A percentile compares a stretch with the other conserved stretches of the same genome.
phyloP scores from a whole-genome alignment of 2,888 invertebrate genomes.

The Nymphalis urticae region DNA sequence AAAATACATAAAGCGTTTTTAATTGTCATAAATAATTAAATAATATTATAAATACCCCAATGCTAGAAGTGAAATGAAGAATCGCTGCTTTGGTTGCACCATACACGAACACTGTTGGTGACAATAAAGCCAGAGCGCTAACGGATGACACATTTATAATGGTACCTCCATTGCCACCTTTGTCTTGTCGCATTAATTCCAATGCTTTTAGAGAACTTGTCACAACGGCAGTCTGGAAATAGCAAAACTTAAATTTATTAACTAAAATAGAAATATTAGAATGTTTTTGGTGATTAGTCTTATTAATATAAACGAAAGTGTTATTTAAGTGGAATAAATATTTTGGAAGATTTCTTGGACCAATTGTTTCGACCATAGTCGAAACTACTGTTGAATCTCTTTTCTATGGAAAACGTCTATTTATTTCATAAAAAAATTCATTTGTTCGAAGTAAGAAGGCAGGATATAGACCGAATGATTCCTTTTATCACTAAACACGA shows the following conservation, averaged over 20 bases:
- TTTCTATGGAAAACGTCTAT: too few relatives aligned
- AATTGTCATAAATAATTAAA: neutral
- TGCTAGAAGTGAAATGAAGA: constrained; percentile 48
- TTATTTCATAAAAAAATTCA: too few relatives aligned
- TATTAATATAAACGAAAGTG: neutral
- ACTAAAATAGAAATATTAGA: too few relatives aligned
- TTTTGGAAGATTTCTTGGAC: too few relatives aligned
- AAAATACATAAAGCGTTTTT: neutral
- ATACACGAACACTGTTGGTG: constrained; percentile 43
- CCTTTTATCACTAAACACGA: too few relatives aligned
- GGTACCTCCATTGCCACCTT: constrained; percentile 50
- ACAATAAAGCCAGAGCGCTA: constrained; percentile 40
- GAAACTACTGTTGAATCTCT: too few relatives aligned
- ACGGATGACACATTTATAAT: constrained; percentile 52
- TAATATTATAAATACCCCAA: constrained; percentile 45
- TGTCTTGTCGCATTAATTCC: constrained; percentile 49
- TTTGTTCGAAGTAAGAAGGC: too few relatives aligned
- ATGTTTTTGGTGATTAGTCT: too few relatives aligned
- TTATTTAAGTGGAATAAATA: too few relatives aligned
- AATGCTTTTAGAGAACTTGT: constrained; percentile 47
- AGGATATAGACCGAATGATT: too few relatives aligned
- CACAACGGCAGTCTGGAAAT: constrained; percentile 46
- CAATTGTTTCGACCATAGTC: too few relatives aligned
- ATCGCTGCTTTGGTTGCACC: constrained; percentile 49
- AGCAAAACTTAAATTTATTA: neutral